Evolutionary conservation across 1,140 invertebrate genomes (phyloP).

Genomic region (Lepidotrigona ventralis): DNA sequence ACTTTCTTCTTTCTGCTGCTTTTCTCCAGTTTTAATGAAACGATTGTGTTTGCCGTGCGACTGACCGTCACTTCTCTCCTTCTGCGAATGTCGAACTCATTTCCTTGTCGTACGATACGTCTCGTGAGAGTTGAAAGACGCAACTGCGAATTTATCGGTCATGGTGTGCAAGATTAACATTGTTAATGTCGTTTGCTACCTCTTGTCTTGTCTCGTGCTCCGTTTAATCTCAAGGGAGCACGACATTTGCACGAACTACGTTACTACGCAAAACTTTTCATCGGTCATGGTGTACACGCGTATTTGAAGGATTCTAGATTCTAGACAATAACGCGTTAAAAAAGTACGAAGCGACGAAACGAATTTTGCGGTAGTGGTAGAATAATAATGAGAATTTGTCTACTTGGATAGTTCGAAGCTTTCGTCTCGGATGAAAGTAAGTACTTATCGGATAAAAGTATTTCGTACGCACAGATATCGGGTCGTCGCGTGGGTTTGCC

Average conservation of each 20-base stretch:
- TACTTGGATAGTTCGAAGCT: too few relatives aligned
- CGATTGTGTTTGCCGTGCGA: background rate
- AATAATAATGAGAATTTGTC: too few relatives aligned
- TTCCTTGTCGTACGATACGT: background rate
- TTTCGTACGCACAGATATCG: too few relatives aligned
- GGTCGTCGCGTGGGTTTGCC: background rate
- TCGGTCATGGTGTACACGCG: background rate
- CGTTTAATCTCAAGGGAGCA: background rate
- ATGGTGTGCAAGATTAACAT: background rate
- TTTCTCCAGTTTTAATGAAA: background rate
- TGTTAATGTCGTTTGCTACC: background rate
- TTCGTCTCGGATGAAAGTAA: too few relatives aligned
- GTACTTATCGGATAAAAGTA: too few relatives aligned
- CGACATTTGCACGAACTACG: background rate
- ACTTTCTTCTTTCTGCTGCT: background rate
- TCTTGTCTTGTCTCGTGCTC: background rate
- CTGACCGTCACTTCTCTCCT: background rate
- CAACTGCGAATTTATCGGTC: background rate
- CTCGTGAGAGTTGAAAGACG: background rate
- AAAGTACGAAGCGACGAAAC: too few relatives aligned
- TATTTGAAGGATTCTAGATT: too few relatives aligned
- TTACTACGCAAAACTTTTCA: background rate
- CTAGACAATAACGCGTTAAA: too few relatives aligned
- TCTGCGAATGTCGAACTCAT: background rate
- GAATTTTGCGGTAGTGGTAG: too few relatives aligned